Evolutionary conservation across 2,113 vertebrate genomes (phyloP), one percentile per base, ranked within the genome.

Genomic region (Cottus gobio): DNA sequence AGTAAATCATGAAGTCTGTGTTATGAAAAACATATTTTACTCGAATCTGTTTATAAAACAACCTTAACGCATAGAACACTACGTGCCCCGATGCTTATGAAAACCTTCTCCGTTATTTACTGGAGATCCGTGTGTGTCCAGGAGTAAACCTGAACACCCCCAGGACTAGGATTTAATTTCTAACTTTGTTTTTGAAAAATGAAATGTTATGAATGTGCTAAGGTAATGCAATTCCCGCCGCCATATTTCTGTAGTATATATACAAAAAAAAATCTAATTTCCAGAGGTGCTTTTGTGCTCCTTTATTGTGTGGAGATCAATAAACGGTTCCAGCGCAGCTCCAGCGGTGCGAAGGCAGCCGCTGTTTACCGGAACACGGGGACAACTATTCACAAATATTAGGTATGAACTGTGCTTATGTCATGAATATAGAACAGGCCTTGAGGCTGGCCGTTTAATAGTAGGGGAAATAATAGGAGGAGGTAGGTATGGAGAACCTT

Each of bases 271-370:
- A 94, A 93, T 92, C 84, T 87, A 76, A 91, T 93, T 93, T 93
- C 84, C 84, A 90, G 83, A 79, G 84, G 82, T 91, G 86, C 78
- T 90, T 91, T 83, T 81, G 70, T 64, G 72, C 82, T 86, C 79
- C 31, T 90, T 94, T 92, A 93, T 92, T 93, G 92, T 80, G 28
- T 39, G 70, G 70, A 92, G 89, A 93, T 93, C 91, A 94, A 95
- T 95, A 93, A 92, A 90, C 18, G 85, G 86, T 85, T 79, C 83
- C 73, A 24, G 79, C 75, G 86, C 88, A 42, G 87, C 90, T 89
- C 84, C 84, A 63, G 48, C 76, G 72, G 84, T 79, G 83, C 56
- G 74, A 75, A 60, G 75, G 81, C 83, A 83, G 84, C 77, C 62
- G 70, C 79, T 85, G 91, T 93, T 93, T 93, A 93, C 91, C 69